Conservation (phyloP, 2,797 vertebrate species). For the Tadarida brasiliensis region DNA sequence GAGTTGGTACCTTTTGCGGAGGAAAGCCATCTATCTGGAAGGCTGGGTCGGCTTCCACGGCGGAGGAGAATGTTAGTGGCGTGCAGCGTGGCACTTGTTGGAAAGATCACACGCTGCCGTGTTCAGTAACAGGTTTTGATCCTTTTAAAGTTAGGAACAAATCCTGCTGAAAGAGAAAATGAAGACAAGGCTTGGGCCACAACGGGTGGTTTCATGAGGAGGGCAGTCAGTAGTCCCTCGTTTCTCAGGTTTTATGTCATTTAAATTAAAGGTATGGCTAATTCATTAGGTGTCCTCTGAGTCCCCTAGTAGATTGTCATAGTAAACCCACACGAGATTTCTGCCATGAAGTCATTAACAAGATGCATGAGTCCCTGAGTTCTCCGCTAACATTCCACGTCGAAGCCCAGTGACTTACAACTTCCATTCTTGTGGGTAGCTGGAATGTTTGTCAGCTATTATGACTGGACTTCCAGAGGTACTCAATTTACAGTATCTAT, state of each 20-base stretch:
- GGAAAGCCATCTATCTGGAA: constrained; percentile 58
- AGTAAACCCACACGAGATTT: constrained; percentile 3
- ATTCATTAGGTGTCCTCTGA: constrained; percentile 67
- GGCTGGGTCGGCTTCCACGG: constrained; percentile 27
- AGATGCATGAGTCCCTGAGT: constrained; percentile 65
- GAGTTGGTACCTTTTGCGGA: constrained; percentile 23
- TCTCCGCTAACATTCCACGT: constrained; percentile 46
- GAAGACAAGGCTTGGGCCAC: constrained; percentile 62
- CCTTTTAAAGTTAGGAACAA: constrained; percentile 45
- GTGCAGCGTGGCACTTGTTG: not conserved
- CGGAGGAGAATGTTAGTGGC: not conserved
- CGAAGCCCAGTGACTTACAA: constrained; percentile 73
- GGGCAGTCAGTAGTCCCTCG: not conserved
- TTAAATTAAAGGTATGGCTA: constrained; percentile 66
- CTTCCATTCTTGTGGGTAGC: constrained; percentile 39
- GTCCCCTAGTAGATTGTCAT: constrained; percentile 13
- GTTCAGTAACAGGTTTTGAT: not conserved
- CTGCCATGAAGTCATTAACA: constrained; percentile 59
- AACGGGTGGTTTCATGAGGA: not conserved
- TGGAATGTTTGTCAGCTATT: constrained; percentile 67
- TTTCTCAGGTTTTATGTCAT: constrained; percentile 41
- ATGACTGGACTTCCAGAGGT: constrained; percentile 35
- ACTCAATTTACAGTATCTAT: constrained; percentile 59
- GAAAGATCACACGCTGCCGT: not conserved
- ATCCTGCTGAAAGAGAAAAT: constrained; percentile 43